Evolutionary conservation across 53 echinoderm and acorn worm genomes (phyloP).

Genomic region (Holothuria leucospilota): DNA sequence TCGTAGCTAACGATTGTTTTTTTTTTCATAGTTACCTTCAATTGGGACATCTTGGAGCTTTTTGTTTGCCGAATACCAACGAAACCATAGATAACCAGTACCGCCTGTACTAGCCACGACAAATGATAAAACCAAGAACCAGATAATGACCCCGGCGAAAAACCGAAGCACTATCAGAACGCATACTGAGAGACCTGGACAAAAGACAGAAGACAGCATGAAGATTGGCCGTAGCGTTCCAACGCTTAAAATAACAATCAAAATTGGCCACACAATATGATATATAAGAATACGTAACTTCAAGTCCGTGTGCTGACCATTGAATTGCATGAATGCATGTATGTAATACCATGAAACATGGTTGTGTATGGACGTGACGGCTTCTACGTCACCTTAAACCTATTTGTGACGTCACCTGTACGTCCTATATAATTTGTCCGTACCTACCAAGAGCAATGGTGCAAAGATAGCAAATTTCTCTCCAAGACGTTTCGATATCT

Average conservation of each 20-base stretch:
- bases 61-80: constrained; percentile 70
- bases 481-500: constrained; percentile 83
- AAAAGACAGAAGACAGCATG: not conserved
- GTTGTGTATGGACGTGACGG: too few relatives aligned
- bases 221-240: too few relatives aligned
- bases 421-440: not conserved
- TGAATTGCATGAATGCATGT: too few relatives aligned
- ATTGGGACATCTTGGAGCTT: constrained; percentile 51
- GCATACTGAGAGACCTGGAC: constrained; percentile 67
- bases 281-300: too few relatives aligned
- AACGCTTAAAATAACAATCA: too few relatives aligned
- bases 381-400: too few relatives aligned
- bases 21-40: constrained; percentile 58
- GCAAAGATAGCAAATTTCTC: constrained; percentile 85
- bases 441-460: constrained; percentile 80
- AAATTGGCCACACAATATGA: too few relatives aligned
- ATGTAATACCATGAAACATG: too few relatives aligned
- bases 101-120: constrained; percentile 85
- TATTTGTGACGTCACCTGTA: too few relatives aligned
- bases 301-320: too few relatives aligned
- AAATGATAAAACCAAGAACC: constrained; percentile 77
- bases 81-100: constrained; percentile 83
- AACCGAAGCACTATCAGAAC: constrained; percentile 81
- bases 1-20: too few relatives aligned
- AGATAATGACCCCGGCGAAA: constrained; percentile 87